Percentiles rank a stretch among this genome's conserved stretches.
These are phyloP conservation scores for Martes flavigula DNA, from an alignment of 2,797 vertebrate genomes.

Conservation along the genomic window DNA sequence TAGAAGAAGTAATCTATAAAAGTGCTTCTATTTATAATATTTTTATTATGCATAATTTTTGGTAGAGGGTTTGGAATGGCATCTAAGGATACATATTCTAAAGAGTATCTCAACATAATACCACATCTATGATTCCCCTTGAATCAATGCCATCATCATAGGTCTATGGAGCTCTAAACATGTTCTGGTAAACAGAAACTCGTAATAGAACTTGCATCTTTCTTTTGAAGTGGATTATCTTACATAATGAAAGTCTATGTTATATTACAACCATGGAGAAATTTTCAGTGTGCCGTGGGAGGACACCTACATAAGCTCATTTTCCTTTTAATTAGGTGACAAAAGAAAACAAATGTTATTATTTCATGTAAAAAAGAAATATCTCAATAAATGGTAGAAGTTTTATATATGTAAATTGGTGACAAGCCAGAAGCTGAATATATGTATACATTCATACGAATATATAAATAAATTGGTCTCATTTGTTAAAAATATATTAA, in stretches of 20 bases:
- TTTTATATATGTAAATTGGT: neutral
- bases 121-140: neutral
- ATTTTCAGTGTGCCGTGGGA: neutral
- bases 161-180: neutral
- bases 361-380: slow-evolving; percentile 27
- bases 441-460: neutral
- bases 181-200: neutral
- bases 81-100: neutral
- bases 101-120: neutral
- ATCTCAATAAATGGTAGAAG: neutral
- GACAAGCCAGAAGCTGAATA: neutral
- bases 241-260: neutral
- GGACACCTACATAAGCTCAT: slow-evolving; percentile 21
- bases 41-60: neutral
- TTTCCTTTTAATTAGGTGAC: slow-evolving; percentile 13
- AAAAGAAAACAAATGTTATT: neutral
- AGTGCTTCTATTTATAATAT: neutral
- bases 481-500: neutral
- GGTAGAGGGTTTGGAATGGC: neutral
- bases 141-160: neutral
- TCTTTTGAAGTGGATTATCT: neutral
- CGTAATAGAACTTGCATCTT: neutral
- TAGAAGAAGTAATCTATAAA: neutral
- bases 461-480: neutral
- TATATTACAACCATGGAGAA: neutral